Evolutionary conservation across 1,140 invertebrate genomes (phyloP).

Genomic region (Stegodyphus dumicola): DNA sequence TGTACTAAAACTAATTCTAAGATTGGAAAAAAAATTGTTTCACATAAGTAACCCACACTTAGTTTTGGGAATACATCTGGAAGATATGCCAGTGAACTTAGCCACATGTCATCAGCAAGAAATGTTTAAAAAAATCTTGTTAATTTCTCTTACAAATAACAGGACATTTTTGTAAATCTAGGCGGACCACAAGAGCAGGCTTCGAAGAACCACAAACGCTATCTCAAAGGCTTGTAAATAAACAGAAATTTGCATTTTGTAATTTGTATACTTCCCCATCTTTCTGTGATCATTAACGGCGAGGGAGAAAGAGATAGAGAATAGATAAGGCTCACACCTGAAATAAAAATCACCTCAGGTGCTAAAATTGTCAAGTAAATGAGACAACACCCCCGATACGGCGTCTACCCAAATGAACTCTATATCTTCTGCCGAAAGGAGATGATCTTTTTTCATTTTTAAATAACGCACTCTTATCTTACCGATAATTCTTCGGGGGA

Average conservation of each 20-base stretch:
- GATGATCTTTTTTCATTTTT: conserved; percentile 48
- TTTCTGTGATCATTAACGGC: conserved; percentile 12
- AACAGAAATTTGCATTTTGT: background rate
- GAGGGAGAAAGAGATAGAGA: conserved; percentile 1
- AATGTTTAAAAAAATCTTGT: too few species aligned
- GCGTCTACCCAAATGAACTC: conserved; percentile 12
- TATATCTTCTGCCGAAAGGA: conserved; percentile 17
- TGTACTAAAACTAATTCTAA: too few species aligned
- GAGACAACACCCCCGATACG: conserved; percentile 57
- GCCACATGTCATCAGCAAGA: too few species aligned
- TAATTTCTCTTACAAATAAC: too few species aligned
- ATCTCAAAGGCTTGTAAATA: too few species aligned
- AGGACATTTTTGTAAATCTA: too few species aligned
- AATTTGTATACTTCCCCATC: conserved; percentile 13
- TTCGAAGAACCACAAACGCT: too few species aligned
- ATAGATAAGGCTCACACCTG: conserved; percentile 38
- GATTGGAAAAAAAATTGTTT: too few species aligned
- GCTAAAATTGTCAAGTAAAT: conserved; percentile 57
- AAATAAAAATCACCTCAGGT: conserved; percentile 61
- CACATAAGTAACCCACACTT: too few species aligned
- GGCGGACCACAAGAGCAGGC: too few species aligned
- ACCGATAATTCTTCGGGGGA: conserved; percentile 25
- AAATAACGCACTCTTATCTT: conserved; percentile 31
- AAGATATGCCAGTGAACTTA: too few species aligned
- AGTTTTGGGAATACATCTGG: too few species aligned